These are phyloP conservation scores for Agrypnia vestita DNA, from an alignment of 1,140 invertebrate species.

Conservation along the genomic window DNA sequence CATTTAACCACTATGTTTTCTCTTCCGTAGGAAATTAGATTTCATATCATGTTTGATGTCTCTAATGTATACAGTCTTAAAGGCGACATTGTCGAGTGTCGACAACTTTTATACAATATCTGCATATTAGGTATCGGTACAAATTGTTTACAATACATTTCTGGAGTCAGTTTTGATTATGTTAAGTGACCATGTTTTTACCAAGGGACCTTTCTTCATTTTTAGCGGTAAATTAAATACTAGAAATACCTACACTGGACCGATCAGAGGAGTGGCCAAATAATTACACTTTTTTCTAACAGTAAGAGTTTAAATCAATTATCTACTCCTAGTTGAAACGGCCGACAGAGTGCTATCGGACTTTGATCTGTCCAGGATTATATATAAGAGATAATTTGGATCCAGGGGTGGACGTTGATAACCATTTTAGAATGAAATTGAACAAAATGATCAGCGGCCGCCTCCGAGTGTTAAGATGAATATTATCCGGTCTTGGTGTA, in stretches of 20 bases:
- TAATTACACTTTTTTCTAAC: conserved; percentile 66
- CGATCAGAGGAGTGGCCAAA: conserved; percentile 55
- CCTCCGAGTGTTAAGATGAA: conserved; percentile 41
- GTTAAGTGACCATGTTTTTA: conserved; percentile 61
- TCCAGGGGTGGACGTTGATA: conserved; percentile 47
- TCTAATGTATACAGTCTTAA: not conserved
- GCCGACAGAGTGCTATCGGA: conserved; percentile 17
- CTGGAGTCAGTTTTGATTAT: not conserved
- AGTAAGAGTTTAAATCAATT: conserved; percentile 43
- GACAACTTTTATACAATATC: conserved; percentile 34
- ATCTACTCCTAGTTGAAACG: conserved; percentile 38
- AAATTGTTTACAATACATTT: conserved; percentile 2
- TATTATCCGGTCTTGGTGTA: conserved; percentile 54
- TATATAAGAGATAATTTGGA: conserved; percentile 33
- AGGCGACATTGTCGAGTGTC: not conserved
- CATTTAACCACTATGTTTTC: conserved; percentile 55
- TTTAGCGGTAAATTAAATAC: conserved; percentile 59
- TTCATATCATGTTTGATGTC: not conserved
- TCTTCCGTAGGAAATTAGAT: conserved; percentile 32
- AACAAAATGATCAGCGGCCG: conserved; percentile 36
- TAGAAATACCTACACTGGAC: conserved; percentile 59
- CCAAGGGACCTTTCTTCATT: conserved; percentile 61
- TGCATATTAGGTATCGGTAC: not conserved
- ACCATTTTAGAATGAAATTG: conserved; percentile 43
- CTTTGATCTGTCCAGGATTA: conserved; percentile 57